A percentile compares a stretch with the other conserved stretches of the same genome.
phyloP scores from a whole-genome alignment of 2,888 invertebrate species.

The Yponomeuta plumbellus region DNA sequence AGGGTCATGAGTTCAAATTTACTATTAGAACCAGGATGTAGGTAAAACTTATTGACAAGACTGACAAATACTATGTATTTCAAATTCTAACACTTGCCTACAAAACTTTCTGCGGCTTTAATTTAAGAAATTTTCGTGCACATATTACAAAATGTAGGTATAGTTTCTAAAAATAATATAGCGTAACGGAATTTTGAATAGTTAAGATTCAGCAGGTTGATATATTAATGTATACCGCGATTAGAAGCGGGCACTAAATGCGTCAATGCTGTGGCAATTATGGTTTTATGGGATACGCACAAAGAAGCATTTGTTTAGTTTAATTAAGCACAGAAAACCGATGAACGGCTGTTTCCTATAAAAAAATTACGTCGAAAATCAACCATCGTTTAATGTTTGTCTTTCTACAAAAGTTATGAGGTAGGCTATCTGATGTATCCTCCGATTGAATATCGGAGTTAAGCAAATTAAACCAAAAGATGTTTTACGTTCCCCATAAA shows the following conservation, averaged over 20 bases:
- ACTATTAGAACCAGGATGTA: neutral
- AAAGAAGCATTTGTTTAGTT: neutral
- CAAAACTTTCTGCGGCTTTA: too few relatives aligned
- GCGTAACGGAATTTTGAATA: constrained; percentile 30
- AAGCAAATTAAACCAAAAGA: neutral
- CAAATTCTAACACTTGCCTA: too few relatives aligned
- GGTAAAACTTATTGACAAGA: neutral
- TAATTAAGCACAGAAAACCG: neutral
- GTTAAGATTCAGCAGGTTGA: constrained; percentile 26
- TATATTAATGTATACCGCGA: constrained; percentile 32
- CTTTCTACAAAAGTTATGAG: too few relatives aligned
- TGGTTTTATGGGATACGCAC: constrained; percentile 27
- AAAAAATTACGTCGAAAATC: too few relatives aligned
- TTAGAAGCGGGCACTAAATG: constrained; percentile 40
- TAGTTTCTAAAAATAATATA: constrained; percentile 8
- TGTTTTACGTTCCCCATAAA: too few relatives aligned
- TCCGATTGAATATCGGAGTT: neutral
- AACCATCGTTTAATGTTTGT: too few relatives aligned
- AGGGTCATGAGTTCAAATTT: constrained; percentile 10
- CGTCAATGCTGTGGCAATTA: constrained; percentile 37
- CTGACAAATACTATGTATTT: too few relatives aligned
- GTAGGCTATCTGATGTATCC: too few relatives aligned
- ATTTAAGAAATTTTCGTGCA: neutral
- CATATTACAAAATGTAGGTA: neutral
- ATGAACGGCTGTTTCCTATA: too few relatives aligned